These are phyloP conservation scores for Thalpophila matura DNA, from an alignment of 2,888 invertebrate species.

Conservation along the genomic window DNA sequence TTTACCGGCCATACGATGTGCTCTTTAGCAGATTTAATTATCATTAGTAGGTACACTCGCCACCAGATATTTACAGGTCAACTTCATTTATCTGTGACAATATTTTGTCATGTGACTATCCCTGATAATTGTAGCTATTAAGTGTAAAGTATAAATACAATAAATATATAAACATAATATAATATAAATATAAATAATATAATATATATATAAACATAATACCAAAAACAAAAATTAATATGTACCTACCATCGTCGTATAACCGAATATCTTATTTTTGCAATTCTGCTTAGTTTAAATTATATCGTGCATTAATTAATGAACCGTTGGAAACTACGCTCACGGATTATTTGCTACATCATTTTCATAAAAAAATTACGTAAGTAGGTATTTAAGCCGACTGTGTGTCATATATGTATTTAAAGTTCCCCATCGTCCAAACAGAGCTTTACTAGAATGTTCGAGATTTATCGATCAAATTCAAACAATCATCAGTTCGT, in stretches of 20 bases:
- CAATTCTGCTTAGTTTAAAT: conserved; percentile 20
- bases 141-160: conserved; percentile 2
- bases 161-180: too few species aligned
- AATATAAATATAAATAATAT: too few species aligned
- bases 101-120: conserved; percentile 16
- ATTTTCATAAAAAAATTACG: background rate
- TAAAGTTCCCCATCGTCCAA: background rate
- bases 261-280: conserved; percentile 7
- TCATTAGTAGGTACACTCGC: conserved; percentile 16
- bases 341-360: background rate
- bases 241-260: background rate
- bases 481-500: background rate
- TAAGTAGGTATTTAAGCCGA: background rate
- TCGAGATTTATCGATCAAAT: conserved; percentile 11
- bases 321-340: conserved; percentile 26
- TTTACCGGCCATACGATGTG: conserved; percentile 18
- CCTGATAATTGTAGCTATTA: conserved; percentile 16
- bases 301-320: conserved; percentile 34
- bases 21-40: conserved; percentile 15
- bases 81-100: conserved; percentile 23
- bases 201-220: too few species aligned
- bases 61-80: conserved; percentile 44
- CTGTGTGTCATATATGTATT: background rate
- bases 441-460: background rate
- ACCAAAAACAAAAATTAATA: conserved; percentile 2